Percentiles rank a stretch among this genome's conserved stretches.
Evolutionary conservation across 2,888 invertebrate genomes (phyloP).

Genomic region (Adineta ricciae): DNA sequence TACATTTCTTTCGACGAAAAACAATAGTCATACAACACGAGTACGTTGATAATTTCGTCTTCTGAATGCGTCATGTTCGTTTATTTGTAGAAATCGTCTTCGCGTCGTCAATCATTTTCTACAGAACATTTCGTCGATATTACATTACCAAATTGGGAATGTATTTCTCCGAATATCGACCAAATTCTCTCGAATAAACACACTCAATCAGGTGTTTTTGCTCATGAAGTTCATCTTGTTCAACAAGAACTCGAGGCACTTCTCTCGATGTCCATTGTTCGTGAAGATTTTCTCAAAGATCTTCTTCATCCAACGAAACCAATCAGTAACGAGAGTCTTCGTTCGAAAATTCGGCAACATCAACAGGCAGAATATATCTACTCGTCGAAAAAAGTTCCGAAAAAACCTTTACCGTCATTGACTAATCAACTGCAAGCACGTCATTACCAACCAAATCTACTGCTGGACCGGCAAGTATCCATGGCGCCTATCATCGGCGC

Average conservation of each 20-base stretch:
- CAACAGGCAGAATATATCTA: not conserved
- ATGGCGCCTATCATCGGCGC: not conserved
- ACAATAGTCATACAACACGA: not conserved
- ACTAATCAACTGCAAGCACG: not conserved
- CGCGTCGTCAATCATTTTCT: not conserved
- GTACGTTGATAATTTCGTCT: not conserved
- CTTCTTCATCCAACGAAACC: not conserved
- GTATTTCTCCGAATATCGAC: not conserved
- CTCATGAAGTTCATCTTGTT: not conserved
- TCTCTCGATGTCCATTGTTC: not conserved
- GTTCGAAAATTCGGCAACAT: not conserved
- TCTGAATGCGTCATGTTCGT: too few relatives aligned
- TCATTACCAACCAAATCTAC: not conserved
- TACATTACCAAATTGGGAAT: not conserved
- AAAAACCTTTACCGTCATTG: not conserved
- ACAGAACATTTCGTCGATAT: not conserved
- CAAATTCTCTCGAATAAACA: not conserved
- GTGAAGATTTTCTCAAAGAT: not conserved
- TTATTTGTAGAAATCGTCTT: not conserved
- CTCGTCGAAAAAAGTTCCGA: not conserved
- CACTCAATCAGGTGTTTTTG: not conserved
- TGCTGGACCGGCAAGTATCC: not conserved
- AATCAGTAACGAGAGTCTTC: not conserved
- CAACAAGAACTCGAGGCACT: slow-evolving; percentile 5
- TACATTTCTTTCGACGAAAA: not conserved